phyloP scores from a whole-genome alignment of 2,797 vertebrate genomes.

The Buphagus erythrorhynchus region DNA sequence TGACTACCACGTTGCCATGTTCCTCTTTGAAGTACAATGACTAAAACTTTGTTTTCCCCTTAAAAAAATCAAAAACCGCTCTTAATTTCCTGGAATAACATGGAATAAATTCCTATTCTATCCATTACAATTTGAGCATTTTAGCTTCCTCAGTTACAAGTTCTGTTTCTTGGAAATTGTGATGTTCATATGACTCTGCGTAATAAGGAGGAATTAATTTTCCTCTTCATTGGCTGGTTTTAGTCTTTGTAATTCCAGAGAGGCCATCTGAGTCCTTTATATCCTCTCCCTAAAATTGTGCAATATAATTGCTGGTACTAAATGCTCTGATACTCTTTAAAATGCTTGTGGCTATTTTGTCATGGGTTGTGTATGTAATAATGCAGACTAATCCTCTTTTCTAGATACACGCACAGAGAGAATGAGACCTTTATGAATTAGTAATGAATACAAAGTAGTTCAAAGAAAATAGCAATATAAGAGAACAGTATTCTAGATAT shows the following conservation, averaged over 20 bases:
- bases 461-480: not conserved
- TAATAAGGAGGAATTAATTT: slow-evolving; percentile 19
- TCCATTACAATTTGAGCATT: not conserved
- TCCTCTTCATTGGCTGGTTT: not conserved
- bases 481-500: not conserved
- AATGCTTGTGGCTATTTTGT: not conserved
- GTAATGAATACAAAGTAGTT: not conserved
- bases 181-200: not conserved
- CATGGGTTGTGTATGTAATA: not conserved
- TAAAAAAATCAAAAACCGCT: not conserved
- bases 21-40: not conserved
- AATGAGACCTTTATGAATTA: not conserved
- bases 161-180: slow-evolving; percentile 15
- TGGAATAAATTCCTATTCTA: not conserved
- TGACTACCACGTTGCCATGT: slow-evolving; percentile 17
- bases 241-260: not conserved
- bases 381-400: slow-evolving; percentile 2
- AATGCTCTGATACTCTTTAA: not conserved
- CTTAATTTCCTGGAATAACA: not conserved
- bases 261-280: not conserved
- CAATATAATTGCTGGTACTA: not conserved
- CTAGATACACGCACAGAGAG: not conserved
- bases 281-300: not conserved
- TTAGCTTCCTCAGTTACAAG: not conserved
- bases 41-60: not conserved